These are phyloP conservation scores for Synanthedon andrenaeformis DNA, from an alignment of 2,888 invertebrate species.

Conservation along the genomic window DNA sequence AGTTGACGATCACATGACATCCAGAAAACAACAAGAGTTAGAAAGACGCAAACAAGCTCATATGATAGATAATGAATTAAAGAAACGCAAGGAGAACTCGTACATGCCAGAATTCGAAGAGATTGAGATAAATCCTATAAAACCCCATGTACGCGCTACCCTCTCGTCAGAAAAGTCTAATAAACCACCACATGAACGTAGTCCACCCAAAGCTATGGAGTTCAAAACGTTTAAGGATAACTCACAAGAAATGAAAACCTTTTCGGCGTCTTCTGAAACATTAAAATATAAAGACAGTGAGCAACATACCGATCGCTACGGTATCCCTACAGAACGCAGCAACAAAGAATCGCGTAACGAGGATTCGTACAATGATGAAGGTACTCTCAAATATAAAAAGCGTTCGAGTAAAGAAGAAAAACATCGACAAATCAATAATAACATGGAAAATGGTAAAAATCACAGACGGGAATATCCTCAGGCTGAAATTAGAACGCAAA, in stretches of 20 bases:
- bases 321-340: slow-evolving; percentile 52
- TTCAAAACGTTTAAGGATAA: slow-evolving; percentile 66
- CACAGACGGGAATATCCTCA: slow-evolving; percentile 53
- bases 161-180: slow-evolving; percentile 53
- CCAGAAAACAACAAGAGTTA: slow-evolving; percentile 63
- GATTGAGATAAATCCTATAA: slow-evolving; percentile 62
- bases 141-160: slow-evolving; percentile 57
- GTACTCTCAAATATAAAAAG: slow-evolving; percentile 62
- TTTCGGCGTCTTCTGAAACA: slow-evolving; percentile 64
- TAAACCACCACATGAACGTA: slow-evolving; percentile 47
- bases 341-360: slow-evolving; percentile 47
- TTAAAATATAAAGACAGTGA: slow-evolving; percentile 62
- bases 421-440: slow-evolving; percentile 32
- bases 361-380: slow-evolving; percentile 51
- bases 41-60: slow-evolving; percentile 57
- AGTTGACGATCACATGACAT: slow-evolving; percentile 80
- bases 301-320: slow-evolving; percentile 50
- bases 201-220: slow-evolving; percentile 58
- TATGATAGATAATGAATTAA: slow-evolving; percentile 44
- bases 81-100: slow-evolving; percentile 53
- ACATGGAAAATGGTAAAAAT: slow-evolving; percentile 39
- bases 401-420: slow-evolving; percentile 56
- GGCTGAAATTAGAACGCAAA: slow-evolving; percentile 44
- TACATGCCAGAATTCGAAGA: slow-evolving; percentile 66
- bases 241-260: slow-evolving; percentile 61